These are phyloP conservation scores for Acleris literana DNA, from an alignment of 2,888 invertebrate genomes.

Conservation along the genomic window DNA sequence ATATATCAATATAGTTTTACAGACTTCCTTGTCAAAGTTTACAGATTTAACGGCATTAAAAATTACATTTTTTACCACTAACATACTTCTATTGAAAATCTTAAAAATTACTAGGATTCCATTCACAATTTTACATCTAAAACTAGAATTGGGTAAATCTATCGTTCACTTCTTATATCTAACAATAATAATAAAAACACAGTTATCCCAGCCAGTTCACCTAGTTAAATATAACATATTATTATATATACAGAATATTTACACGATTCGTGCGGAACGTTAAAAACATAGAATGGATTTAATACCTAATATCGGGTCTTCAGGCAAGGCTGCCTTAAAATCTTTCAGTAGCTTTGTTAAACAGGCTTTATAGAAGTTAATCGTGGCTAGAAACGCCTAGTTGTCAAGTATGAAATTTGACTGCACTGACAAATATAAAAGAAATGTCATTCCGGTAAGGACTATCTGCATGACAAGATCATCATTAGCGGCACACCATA, in stretches of 20 bases:
- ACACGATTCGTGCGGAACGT: slow-evolving; percentile 19
- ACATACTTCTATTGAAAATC: slow-evolving; percentile 57
- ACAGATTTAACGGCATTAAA: slow-evolving; percentile 32
- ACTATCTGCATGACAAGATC: too few relatives aligned
- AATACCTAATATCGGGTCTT: too few relatives aligned
- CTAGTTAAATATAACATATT: slow-evolving; percentile 29
- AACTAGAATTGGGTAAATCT: slow-evolving; percentile 46
- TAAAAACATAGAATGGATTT: slow-evolving; percentile 6
- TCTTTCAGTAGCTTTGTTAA: too few relatives aligned
- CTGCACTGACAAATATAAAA: too few relatives aligned
- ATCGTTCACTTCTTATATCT: slow-evolving; percentile 54
- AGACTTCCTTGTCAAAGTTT: slow-evolving; percentile 4
- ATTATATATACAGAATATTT: slow-evolving; percentile 37
- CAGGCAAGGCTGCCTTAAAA: too few relatives aligned
- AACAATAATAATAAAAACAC: slow-evolving; percentile 36
- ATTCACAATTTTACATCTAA: slow-evolving; percentile 70
- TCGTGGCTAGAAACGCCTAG: too few relatives aligned
- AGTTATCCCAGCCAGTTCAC: slow-evolving; percentile 28
- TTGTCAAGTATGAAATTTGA: too few relatives aligned
- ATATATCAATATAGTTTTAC: not conserved
- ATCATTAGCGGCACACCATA: too few relatives aligned
- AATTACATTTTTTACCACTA: slow-evolving; percentile 46
- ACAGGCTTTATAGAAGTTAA: too few relatives aligned
- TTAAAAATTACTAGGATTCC: slow-evolving; percentile 75
- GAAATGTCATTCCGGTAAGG: too few relatives aligned